Conservation (phyloP, 2,888 invertebrate species). For the Dromius quadrimaculatus region DNA sequence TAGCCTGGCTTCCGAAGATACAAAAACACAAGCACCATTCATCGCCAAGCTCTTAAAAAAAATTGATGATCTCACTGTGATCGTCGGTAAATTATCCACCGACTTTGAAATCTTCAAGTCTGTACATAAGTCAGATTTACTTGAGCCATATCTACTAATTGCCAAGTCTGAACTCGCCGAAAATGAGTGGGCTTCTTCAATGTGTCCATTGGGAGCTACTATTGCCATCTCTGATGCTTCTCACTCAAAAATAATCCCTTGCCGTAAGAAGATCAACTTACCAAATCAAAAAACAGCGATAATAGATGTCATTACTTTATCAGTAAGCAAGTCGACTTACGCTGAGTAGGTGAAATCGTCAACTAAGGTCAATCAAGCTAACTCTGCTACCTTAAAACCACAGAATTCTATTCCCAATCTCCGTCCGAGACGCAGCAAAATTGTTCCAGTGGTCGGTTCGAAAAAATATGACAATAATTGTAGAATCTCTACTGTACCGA, state of each 20-base stretch:
- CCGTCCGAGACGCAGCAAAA: background rate
- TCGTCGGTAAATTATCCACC: background rate
- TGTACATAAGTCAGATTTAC: background rate
- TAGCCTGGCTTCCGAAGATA: background rate
- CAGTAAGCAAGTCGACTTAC: background rate
- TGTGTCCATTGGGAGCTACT: background rate
- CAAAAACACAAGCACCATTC: background rate
- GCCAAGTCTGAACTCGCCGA: too few species aligned
- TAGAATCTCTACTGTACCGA: background rate
- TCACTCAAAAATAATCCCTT: background rate
- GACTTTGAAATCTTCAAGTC: background rate
- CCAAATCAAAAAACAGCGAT: background rate
- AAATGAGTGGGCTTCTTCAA: background rate
- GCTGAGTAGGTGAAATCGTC: background rate
- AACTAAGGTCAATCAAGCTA: background rate
- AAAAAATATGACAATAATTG: background rate
- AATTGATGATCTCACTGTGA: background rate
- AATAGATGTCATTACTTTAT: background rate
- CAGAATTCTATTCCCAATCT: too few species aligned
- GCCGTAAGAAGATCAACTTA: background rate
- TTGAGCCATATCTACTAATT: too few species aligned
- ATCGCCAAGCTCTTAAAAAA: background rate
- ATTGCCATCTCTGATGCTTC: background rate
- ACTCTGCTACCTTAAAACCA: background rate
- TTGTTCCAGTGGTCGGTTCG: background rate